Base-by-base conservation (phyloP, 2,113 vertebrate species). In the Hippopotamus amphibius region DNA sequence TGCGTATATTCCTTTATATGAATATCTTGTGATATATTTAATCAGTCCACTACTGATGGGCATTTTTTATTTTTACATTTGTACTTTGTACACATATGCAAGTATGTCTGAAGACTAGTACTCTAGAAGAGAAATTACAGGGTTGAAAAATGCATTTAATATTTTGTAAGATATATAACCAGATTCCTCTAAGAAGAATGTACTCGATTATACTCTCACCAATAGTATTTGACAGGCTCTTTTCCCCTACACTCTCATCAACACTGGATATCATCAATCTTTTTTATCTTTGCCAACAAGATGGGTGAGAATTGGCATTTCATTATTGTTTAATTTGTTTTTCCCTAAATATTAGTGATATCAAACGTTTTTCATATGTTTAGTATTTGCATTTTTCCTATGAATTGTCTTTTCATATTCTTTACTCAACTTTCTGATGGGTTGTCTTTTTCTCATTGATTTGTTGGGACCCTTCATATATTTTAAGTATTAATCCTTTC, bases 31-130 rank as follows among this genome's bases (percentile, higher is more conserved):
- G 59, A 37, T 69, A 53, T 66, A 37, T 85, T 85, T 72, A 92
- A 89, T 79, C 55, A 84, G 11, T 92, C 50, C 12, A 12, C n/a
- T 86, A 16, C 11, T 71, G 76, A 59, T 68, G 14, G 13, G 12
- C 37, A 55, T 93, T 97, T 82, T 96, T 89, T 55, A 83, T 83
- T 89, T 61, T 97, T 94, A 33, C 4, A 91, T 26, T 26, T 86
- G 48, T 68, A 79, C 33, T 79, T 92, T 92, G 79, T 55, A 37
- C 4, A 57, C 37, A 57, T 84, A 30, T 92, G 19, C 11, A 46
- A 50, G 8, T 82, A 28, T 81, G 0, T 77, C 50, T 85, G 80
- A 91, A 82, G 69, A 26, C 41, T 82, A 88, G 6, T 28, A 90
- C 50, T 72, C 55, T 93, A 85, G 53, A 24, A 88, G 46, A 74